Evolutionary conservation across 2,888 invertebrate genomes (phyloP).

Genomic region (Chrysolina haemoptera): DNA sequence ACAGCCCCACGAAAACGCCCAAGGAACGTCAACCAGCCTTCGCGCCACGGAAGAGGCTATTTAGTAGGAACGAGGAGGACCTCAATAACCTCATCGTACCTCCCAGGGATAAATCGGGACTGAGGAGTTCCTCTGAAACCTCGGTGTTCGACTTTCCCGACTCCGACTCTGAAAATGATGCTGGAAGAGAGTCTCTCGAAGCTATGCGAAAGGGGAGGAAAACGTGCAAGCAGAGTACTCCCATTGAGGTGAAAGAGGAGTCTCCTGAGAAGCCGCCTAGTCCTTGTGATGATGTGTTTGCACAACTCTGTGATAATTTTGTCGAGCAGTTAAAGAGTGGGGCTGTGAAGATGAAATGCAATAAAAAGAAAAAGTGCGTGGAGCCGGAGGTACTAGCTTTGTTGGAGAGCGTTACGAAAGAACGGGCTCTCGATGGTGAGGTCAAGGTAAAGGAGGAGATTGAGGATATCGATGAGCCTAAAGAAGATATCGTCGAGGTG

Average conservation of each 20-base stretch:
- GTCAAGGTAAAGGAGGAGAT: slow-evolving; percentile 50
- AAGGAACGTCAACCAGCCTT: slow-evolving; percentile 64
- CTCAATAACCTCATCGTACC: slow-evolving; percentile 64
- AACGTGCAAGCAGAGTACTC: slow-evolving; percentile 74
- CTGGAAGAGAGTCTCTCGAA: slow-evolving; percentile 79
- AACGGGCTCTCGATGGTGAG: slow-evolving; percentile 55
- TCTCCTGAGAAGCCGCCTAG: slow-evolving; percentile 56
- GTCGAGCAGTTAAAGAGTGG: slow-evolving; percentile 81
- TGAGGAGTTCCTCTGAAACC: slow-evolving; percentile 76
- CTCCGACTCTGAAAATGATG: slow-evolving; percentile 76
- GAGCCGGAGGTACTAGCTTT: slow-evolving; percentile 62
- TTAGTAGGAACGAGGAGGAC: slow-evolving; percentile 75
- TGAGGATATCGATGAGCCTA: slow-evolving; percentile 26
- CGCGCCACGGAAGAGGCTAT: slow-evolving; percentile 71
- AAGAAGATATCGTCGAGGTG: background rate
- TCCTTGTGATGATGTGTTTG: slow-evolving; percentile 74
- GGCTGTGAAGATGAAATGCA: slow-evolving; percentile 72
- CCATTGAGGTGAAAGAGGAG: slow-evolving; percentile 49
- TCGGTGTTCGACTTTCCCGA: slow-evolving; percentile 78
- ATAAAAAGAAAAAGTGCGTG: slow-evolving; percentile 70
- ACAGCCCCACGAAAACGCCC: slow-evolving; percentile 71
- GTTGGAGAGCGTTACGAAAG: slow-evolving; percentile 61
- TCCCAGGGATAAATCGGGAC: slow-evolving; percentile 69
- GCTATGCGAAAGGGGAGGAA: slow-evolving; percentile 75
- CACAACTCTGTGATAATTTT: slow-evolving; percentile 83